A percentile compares a stretch with the other conserved stretches of the same genome.
Conservation (phyloP, 2,888 invertebrate species). For the Brachypalpus laphriformis region DNA sequence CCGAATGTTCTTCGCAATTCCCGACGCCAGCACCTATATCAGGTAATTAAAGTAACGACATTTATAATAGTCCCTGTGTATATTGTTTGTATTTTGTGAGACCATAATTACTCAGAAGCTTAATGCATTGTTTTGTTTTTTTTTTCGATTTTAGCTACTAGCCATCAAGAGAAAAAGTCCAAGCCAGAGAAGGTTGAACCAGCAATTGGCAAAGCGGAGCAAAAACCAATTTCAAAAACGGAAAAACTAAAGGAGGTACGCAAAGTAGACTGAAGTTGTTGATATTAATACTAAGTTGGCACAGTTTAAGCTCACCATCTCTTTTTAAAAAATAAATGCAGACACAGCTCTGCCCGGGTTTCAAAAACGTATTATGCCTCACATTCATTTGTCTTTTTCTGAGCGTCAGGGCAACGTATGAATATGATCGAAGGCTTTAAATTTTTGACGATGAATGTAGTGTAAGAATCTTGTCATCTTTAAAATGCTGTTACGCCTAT, state of each 20-base stretch:
- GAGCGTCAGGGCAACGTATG: too few species aligned
- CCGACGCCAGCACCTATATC: conserved; percentile 77
- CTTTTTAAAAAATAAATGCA: too few species aligned
- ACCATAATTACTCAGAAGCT: background rate
- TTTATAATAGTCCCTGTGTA: background rate
- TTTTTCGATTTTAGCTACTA: conserved; percentile 68
- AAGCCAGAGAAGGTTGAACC: conserved; percentile 78
- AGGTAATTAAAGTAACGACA: conserved; percentile 74
- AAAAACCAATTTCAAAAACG: conserved; percentile 65
- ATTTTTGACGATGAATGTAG: too few species aligned
- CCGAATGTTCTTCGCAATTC: conserved; percentile 77
- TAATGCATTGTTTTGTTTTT: background rate
- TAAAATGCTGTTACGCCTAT: too few species aligned
- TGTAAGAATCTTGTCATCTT: too few species aligned
- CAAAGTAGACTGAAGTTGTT: too few species aligned
- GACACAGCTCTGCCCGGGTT: too few species aligned
- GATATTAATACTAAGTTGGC: too few species aligned
- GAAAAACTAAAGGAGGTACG: conserved; percentile 77
- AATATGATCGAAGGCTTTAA: too few species aligned
- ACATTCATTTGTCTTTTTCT: too few species aligned
- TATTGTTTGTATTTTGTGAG: background rate
- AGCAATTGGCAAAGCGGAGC: conserved; percentile 77
- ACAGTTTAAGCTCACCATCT: too few species aligned
- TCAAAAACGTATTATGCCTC: too few species aligned
- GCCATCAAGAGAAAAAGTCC: conserved; percentile 73